Percentiles rank a stretch among this genome's conserved stretches.
Evolutionary conservation across 2,797 vertebrate species (phyloP).

Genomic region (Anableps anableps): DNA sequence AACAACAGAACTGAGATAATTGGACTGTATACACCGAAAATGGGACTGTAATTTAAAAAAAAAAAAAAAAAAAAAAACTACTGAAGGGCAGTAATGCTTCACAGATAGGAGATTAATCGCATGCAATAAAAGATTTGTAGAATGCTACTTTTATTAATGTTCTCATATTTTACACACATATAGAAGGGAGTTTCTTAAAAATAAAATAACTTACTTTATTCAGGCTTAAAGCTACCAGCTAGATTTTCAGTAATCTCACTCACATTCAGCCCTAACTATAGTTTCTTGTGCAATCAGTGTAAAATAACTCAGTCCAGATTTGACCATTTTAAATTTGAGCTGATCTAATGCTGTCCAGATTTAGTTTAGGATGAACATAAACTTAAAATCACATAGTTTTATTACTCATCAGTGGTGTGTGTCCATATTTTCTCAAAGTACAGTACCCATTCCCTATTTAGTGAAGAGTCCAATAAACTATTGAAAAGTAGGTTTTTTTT

Average conservation of each 20-base stretch:
- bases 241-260: background rate
- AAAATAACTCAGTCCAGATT: background rate
- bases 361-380: background rate
- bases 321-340: background rate
- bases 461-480: background rate
- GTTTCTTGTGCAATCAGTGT: background rate
- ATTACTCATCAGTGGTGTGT: background rate
- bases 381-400: background rate
- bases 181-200: background rate
- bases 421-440: background rate
- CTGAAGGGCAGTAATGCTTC: conserved; percentile 18
- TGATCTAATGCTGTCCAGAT: background rate
- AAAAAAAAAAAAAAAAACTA: conserved; percentile 22
- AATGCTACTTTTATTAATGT: conserved; percentile 1
- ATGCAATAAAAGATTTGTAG: conserved; percentile 3
- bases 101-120: conserved; percentile 19
- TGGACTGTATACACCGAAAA: conserved; percentile 17
- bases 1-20: conserved; percentile 16
- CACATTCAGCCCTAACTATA: background rate
- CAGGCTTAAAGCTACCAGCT: background rate
- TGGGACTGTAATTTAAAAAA: background rate
- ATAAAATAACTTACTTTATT: background rate
- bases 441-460: background rate
- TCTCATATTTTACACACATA: background rate
- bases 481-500: background rate